Base-by-base conservation (phyloP, 2,888 invertebrate species). In the Yponomeuta malinellus region DNA sequence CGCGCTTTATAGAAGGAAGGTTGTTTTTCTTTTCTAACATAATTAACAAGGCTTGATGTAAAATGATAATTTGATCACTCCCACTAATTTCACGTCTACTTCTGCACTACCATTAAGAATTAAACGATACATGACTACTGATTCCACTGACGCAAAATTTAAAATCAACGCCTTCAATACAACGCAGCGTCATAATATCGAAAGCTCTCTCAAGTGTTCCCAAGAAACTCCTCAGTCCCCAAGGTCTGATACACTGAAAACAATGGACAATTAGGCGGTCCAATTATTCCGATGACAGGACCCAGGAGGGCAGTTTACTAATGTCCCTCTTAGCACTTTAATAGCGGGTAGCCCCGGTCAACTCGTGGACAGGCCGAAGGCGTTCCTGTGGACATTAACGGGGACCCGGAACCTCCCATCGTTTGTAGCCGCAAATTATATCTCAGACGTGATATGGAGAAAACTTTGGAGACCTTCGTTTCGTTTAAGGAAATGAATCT, bases 321-420 rank as follows among this genome's bases (percentile, higher is more conserved):
- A 91, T 89, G 86, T 81, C 89, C 84, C 90, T 89, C 89, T 92
- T 91, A 91, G 90, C 90, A 89, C 90, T 90, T 90, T 89, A 89
- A 91, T 91, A 89, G 91, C 87, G 81, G 79, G 79, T 79, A 80
- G 75, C 76, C 74, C 87, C 87, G 90, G 90, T 90, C 90, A 90
- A 87, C 86, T 83, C 74, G 81, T 78, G 84, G 82, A 89, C 84
- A 80, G 85, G 83, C 85, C 80, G 79, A 79, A 87, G 90, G 90
- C 91, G 90, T 83, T 83, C 75, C 87, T 15, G 76, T 77, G 81
- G 77, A 83, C 86, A 87, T 89, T 88, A 88, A 83, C 81, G 81
- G 76, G 52, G 77, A 76, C 75, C 75, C 78, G 64, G 79, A 77
- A 79, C 86, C 87, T 83, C 91, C 91, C 88, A 88, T 90, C 88